A percentile compares a stretch with the other conserved stretches of the same genome.
Evolutionary conservation across 2,113 vertebrate genomes (phyloP).

Genomic region (Smithornis capensis): DNA sequence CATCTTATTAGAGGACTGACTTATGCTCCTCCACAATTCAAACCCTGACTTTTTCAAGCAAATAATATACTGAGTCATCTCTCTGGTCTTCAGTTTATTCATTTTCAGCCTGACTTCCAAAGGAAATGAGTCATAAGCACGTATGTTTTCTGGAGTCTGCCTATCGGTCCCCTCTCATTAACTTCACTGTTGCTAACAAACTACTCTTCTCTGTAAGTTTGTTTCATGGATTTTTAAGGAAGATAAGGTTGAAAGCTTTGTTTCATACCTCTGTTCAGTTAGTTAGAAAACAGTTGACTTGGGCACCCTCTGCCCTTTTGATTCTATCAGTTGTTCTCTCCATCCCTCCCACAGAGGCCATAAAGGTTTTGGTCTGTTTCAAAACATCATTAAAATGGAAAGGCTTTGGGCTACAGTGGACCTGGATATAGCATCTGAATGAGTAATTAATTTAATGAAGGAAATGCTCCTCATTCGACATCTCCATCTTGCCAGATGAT

Average conservation of each 20-base stretch:
- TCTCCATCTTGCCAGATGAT: neutral
- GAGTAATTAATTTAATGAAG: neutral
- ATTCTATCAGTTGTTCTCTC: neutral
- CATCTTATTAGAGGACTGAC: neutral
- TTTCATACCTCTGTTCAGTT: neutral
- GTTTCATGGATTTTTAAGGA: neutral
- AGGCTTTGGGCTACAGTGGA: neutral
- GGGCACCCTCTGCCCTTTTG: neutral
- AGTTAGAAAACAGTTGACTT: neutral
- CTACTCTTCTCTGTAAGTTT: neutral
- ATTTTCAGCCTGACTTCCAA: neutral
- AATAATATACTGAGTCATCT: neutral
- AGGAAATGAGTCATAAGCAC: neutral
- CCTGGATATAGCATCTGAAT: neutral
- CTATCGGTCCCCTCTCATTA: neutral
- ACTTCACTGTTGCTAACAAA: neutral
- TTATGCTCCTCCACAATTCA: neutral
- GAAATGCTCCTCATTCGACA: neutral
- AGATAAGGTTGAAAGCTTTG: neutral
- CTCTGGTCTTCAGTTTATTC: neutral
- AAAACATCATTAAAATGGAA: slow-evolving; percentile 7
- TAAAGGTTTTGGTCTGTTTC: neutral
- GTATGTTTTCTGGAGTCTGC: neutral
- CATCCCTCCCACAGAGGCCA: neutral
- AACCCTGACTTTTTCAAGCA: neutral